Evolutionary conservation across 2,888 invertebrate genomes (phyloP), one percentile per base, ranked within the genome.

Genomic region (Cremastobaeus sp.): DNA sequence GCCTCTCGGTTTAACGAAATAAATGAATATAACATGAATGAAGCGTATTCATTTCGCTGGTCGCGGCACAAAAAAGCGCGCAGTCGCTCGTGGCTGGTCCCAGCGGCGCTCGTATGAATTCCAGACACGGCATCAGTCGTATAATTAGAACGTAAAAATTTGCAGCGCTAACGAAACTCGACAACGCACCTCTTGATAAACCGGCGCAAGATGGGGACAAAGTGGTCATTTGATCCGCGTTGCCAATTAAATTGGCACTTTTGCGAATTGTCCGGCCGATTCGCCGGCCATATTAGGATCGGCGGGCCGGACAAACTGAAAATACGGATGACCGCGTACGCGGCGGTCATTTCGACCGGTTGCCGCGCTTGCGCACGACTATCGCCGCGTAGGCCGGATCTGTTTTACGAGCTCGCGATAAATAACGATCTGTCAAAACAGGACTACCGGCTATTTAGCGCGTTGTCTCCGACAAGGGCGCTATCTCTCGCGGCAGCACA

Each of bases 91-190:
- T 64, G 65, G 76, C 79, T 60, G 60, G 60, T 76, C 76, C 76
- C 74, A 80, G 78, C 81, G 79, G 81, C 76, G 77, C 79, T 79
- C 78, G 82, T 81, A 83, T 79, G 78, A 80, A 84, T 84, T 82
- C 82, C 80, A 78, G 79, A 79, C 82, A 80, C 83, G 83, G 45
- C 82, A 81, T 82, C 80, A 78, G 78, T 80, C 78, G 81, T 82
- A 83, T 84, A 83, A 85, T 84, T 83, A 82, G 83, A 83, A 83
- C 81, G 82, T 82, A 82, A 83, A 82, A 84, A 82, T 83, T 81
- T 82, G 81, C 81, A 81, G 81, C 76, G 77, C 78, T 74, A 71
- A 77, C 77, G 32, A 35, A 48, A 68, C 21, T 54, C 15, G 32
- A 54, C 47, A 69, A 18, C 39, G 30, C 20, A 43, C 9, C 45